Percentiles rank a stretch among this genome's conserved stretches.
phyloP scores from a whole-genome alignment of 2,888 invertebrate genomes.

The Tetrapedia diversipes region DNA sequence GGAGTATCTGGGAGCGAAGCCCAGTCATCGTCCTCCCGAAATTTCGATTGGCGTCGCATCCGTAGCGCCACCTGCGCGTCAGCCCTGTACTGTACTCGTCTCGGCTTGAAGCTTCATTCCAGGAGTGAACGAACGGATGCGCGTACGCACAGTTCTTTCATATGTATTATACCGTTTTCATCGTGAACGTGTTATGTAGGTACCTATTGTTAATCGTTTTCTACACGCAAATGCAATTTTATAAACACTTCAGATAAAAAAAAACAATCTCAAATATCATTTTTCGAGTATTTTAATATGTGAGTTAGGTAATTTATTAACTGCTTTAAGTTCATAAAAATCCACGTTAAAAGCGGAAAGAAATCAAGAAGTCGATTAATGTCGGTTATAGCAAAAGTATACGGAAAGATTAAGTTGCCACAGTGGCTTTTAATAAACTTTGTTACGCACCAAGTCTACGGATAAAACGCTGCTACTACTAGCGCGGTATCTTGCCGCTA shows the following conservation, averaged over 20 bases:
- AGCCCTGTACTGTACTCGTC: slow-evolving; percentile 49
- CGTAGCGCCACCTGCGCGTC: slow-evolving; percentile 31
- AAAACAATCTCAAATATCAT: neutral
- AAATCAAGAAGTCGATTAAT: slow-evolving; percentile 10
- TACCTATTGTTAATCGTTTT: slow-evolving; percentile 14
- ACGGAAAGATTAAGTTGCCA: slow-evolving; percentile 14
- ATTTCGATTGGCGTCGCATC: slow-evolving; percentile 41
- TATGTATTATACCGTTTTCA: slow-evolving; percentile 32
- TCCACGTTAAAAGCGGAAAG: slow-evolving; percentile 4
- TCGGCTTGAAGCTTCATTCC: slow-evolving; percentile 47
- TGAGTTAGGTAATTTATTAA: neutral
- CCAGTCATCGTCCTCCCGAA: slow-evolving; percentile 55
- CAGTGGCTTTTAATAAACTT: slow-evolving; percentile 25
- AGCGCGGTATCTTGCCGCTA: too few species aligned
- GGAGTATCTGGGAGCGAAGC: slow-evolving; percentile 44
- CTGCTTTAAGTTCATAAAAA: slow-evolving; percentile 2
- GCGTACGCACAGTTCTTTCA: slow-evolving; percentile 43
- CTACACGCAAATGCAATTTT: neutral
- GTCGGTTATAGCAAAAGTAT: neutral
- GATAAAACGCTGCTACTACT: too few species aligned
- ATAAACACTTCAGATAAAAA: neutral
- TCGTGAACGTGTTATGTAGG: slow-evolving; percentile 33
- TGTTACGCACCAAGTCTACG: slow-evolving; percentile 29
- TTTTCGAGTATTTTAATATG: neutral
- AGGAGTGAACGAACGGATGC: slow-evolving; percentile 55